Base-by-base conservation (phyloP, 2,888 invertebrate genomes). In the Caenorhabditis sp. region DNA sequence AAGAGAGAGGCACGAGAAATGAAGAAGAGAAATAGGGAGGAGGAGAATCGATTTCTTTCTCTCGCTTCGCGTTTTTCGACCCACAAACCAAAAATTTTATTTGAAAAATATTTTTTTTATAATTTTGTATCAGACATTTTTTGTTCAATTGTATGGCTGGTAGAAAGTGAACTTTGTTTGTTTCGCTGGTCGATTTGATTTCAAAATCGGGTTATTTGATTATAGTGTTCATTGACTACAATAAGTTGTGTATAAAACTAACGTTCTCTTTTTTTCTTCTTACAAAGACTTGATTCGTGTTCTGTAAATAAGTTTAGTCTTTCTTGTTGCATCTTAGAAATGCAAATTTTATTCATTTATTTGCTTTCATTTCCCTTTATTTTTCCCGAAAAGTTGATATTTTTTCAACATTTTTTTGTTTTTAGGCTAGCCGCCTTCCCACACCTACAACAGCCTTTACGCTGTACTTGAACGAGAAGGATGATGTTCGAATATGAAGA, bases 401-500 rank as follows among this genome's bases (percentile, higher is more conserved):
- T 49, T 51, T 51, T 23, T 23, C 10, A 17, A 10, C 12, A 51
- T 51, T 21, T 12, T 6, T 51, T 51, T 10, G 21, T 51, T 21
- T 51, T 51, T 51, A 51, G 51, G 51, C 51, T 19, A 21, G 4
- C 51, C 51, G 21, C 21, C 51, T 23, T 23, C 21, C 19, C 23
- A 10, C 51, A 50, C 19, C 8, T 2, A 6, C 51, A 19, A 17
- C 26, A 26, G 55, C 55, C 23, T 55, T 66, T 73, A 66, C 53
- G 66, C 69, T 67, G 69, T 67, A 69, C 67, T 66, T 75, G 37
- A 66, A 75, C 75, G 69, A 69, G 66, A 69, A 75, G 57, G 69
- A 79, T 79, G 79, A 79, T 79, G 79, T 79, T 79, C 77, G 77
- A 79, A 63, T 69, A 76, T 62, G 79, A 79, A 63, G 79, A 79